Evolutionary conservation across 2,888 invertebrate species (phyloP).

Genomic region (Lithosia quadra): DNA sequence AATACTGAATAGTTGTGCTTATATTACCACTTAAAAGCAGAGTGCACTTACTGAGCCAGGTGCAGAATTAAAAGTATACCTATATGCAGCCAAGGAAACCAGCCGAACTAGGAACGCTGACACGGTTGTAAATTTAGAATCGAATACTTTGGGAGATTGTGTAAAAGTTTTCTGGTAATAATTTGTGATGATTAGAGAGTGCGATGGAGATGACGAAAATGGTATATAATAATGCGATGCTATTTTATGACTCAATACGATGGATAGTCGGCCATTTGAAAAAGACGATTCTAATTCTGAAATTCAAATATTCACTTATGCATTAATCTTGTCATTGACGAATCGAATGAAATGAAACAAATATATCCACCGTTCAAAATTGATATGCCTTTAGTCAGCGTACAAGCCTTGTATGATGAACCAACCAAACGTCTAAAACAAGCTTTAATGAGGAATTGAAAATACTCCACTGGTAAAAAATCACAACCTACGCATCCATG

Average conservation of each 20-base stretch:
- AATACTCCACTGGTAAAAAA: background rate
- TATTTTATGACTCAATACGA: no score
- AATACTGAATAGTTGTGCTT: constrained; percentile 39
- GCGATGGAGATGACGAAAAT: background rate
- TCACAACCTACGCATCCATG: background rate
- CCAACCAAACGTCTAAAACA: background rate
- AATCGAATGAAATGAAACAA: no score
- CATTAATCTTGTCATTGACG: no score
- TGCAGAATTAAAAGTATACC: constrained; percentile 75
- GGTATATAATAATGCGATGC: background rate
- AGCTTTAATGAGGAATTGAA: background rate
- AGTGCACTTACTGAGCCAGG: constrained; percentile 79
- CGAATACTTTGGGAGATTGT: constrained; percentile 19
- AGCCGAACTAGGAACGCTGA: constrained; percentile 34
- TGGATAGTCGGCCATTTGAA: no score
- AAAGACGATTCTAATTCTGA: no score
- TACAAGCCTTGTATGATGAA: background rate
- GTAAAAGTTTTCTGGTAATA: background rate
- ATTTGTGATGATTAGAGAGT: background rate
- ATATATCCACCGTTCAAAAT: no score
- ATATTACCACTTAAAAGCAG: constrained; percentile 47
- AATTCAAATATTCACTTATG: no score
- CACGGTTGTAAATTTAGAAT: constrained; percentile 35
- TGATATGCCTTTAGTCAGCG: no score
- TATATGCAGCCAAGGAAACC: constrained; percentile 58